These are phyloP conservation scores for Tragelaphus scriptus DNA, from an alignment of 2,113 vertebrate species.

Conservation along the genomic window DNA sequence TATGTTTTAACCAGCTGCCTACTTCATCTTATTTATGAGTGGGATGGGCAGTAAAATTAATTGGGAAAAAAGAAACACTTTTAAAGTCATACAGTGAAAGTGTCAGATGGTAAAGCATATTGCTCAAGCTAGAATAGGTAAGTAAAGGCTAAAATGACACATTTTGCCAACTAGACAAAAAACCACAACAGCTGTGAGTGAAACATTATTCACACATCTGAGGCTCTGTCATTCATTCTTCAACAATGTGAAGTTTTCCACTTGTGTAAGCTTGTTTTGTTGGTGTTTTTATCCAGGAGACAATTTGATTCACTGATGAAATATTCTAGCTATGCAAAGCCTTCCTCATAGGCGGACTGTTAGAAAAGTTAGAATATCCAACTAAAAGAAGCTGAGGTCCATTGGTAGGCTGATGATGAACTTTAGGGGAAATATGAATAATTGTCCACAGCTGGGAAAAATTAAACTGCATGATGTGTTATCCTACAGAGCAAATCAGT, in stretches of 20 bases:
- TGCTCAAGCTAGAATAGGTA: neutral
- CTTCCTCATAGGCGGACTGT: neutral
- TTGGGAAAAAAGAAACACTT: neutral
- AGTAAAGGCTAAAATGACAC: neutral
- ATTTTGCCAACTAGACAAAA: neutral
- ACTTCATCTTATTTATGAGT: neutral
- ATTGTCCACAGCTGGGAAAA: neutral
- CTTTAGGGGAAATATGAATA: neutral
- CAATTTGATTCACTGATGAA: slow-evolving; percentile 2
- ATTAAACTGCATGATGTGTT: neutral
- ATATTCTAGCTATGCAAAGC: neutral
- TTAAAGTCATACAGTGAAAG: neutral
- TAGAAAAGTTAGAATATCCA: neutral
- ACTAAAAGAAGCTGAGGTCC: neutral
- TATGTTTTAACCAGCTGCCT: neutral
- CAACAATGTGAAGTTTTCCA: neutral
- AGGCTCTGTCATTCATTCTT: slow-evolving; percentile 24
- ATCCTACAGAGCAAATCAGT: neutral
- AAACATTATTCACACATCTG: slow-evolving; percentile 47
- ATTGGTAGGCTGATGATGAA: neutral
- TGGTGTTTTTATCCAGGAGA: slow-evolving; percentile 32
- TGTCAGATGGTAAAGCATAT: neutral
- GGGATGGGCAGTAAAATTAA: neutral
- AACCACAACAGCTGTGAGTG: neutral
- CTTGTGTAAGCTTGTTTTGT: slow-evolving; percentile 38